These are phyloP conservation scores for Acleris literana DNA, from an alignment of 2,888 invertebrate genomes.

Conservation along the genomic window DNA sequence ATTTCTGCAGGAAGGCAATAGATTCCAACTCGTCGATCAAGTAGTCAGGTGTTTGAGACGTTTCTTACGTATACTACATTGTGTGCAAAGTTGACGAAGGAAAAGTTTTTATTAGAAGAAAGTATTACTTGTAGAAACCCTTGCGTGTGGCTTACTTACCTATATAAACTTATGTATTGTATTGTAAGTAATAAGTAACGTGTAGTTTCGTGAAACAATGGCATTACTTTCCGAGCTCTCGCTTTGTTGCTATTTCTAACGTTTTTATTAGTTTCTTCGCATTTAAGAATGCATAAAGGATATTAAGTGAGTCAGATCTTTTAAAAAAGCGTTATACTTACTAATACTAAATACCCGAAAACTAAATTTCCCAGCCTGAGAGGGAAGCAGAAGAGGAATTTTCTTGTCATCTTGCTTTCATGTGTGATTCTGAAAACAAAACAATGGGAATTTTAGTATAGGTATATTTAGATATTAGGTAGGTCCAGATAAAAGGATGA, in stretches of 20 bases:
- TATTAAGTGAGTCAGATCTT: no score
- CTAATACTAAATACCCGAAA: conserved; percentile 75
- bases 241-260: no score
- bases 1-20: conserved; percentile 5
- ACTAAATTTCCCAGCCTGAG: conserved; percentile 73
- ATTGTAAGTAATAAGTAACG: no score
- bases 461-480: no score
- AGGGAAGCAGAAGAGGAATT: conserved; percentile 78
- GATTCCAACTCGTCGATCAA: conserved; percentile 20
- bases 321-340: conserved; percentile 52
- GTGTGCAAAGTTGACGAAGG: not conserved
- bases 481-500: no score
- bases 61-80: not conserved
- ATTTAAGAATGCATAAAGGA: no score
- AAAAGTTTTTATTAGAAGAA: conserved; percentile 1
- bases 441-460: conserved; percentile 8
- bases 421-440: conserved; percentile 61
- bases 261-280: no score
- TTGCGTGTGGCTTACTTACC: not conserved
- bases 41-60: not conserved
- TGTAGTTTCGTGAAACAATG: no score
- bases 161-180: no score
- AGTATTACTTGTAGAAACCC: not conserved
- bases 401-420: conserved; percentile 73
- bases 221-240: no score